A percentile compares a stretch with the other conserved stretches of the same genome.
Evolutionary conservation across 2,888 invertebrate genomes (phyloP).

Genomic region (Oxyteleia sp.): DNA sequence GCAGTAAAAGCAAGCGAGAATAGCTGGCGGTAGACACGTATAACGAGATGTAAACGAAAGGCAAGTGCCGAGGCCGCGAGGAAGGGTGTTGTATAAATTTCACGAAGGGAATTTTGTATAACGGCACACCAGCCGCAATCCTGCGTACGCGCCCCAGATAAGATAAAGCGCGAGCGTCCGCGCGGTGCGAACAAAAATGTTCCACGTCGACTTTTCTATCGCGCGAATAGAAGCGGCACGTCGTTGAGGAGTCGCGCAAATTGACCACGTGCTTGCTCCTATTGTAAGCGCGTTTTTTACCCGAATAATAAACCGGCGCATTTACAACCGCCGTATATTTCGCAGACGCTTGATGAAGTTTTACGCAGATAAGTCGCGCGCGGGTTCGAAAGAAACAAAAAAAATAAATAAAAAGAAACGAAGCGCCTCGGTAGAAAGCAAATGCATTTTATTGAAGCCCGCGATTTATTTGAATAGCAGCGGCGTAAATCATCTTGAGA

Average conservation of each 20-base stretch:
- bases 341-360: slow-evolving; percentile 42
- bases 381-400: slow-evolving; percentile 27
- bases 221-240: slow-evolving; percentile 62
- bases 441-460: slow-evolving; percentile 43
- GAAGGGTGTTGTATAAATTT: slow-evolving; percentile 71
- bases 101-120: slow-evolving; percentile 73
- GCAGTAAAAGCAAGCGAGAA: slow-evolving; percentile 69
- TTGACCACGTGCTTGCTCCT: slow-evolving; percentile 13
- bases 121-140: slow-evolving; percentile 57
- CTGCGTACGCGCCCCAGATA: slow-evolving; percentile 43
- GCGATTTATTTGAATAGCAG: slow-evolving; percentile 49
- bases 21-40: slow-evolving; percentile 74
- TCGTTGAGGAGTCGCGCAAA: slow-evolving; percentile 42
- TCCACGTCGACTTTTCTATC: slow-evolving; percentile 25
- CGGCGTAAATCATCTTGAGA: slow-evolving; percentile 42
- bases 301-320: slow-evolving; percentile 39
- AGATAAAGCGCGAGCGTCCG: slow-evolving; percentile 44
- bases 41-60: slow-evolving; percentile 81
- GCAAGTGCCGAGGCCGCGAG: slow-evolving; percentile 71
- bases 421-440: slow-evolving; percentile 4
- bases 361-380: slow-evolving; percentile 38
- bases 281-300: slow-evolving; percentile 26
- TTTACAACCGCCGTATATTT: slow-evolving; percentile 49
- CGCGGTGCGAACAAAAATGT: slow-evolving; percentile 21
- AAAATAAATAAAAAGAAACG: no score